These are phyloP conservation scores for Drosophila pandora DNA, from an alignment of 1,140 invertebrate species.

Conservation along the genomic window DNA sequence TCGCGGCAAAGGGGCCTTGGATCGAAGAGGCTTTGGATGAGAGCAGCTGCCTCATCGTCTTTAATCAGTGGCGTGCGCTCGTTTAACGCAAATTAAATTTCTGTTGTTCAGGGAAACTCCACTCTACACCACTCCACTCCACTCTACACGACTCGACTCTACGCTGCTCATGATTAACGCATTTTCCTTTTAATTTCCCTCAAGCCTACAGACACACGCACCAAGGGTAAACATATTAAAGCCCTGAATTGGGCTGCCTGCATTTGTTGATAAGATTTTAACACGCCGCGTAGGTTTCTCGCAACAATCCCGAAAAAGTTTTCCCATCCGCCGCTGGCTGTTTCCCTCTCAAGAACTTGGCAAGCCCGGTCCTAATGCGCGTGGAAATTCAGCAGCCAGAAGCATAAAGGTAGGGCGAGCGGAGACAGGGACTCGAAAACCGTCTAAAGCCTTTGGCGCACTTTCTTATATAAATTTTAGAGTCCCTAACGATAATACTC, in stretches of 20 bases:
- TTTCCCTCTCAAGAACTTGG: conserved; percentile 45
- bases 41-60: conserved; percentile 52
- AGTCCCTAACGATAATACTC: conserved; percentile 1
- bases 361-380: conserved; percentile 45
- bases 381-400: conserved; percentile 34
- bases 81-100: conserved; percentile 82
- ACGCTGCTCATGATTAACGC: conserved; percentile 66
- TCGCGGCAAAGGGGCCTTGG: conserved; percentile 16
- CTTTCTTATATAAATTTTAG: conserved; percentile 24
- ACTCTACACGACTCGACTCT: conserved; percentile 29
- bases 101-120: conserved; percentile 52
- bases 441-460: conserved; percentile 55
- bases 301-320: conserved; percentile 67
- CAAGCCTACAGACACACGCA: conserved; percentile 43
- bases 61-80: conserved; percentile 76
- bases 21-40: conserved; percentile 2
- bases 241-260: conserved; percentile 18
- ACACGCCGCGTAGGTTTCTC: conserved; percentile 71
- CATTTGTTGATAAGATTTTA: conserved; percentile 78
- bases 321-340: conserved; percentile 47
- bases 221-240: conserved; percentile 2
- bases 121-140: conserved; percentile 35
- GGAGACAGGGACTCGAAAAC: conserved; percentile 23
- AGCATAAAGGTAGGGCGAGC: conserved; percentile 20
- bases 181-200: conserved; percentile 77